A percentile compares a stretch with the other conserved stretches of the same genome.
Conservation (phyloP, 2,888 invertebrate genomes). For the Brachylomia viminalis region DNA sequence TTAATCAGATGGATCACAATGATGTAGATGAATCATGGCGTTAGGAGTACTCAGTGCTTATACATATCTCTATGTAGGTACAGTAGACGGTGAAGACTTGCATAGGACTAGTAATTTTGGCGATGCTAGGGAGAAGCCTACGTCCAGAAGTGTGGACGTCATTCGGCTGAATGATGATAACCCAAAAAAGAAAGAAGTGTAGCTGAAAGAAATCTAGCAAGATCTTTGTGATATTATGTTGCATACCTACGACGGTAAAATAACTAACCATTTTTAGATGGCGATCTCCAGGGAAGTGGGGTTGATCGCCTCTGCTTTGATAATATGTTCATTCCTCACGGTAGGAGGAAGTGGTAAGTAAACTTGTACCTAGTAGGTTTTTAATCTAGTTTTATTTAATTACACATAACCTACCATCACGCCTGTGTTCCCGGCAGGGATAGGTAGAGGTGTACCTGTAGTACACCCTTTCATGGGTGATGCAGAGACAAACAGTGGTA, state of each 20-base stretch:
- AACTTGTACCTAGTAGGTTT: neutral
- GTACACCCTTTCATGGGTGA: no score
- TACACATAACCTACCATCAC: neutral
- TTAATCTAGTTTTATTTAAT: neutral
- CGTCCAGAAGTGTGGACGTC: no score
- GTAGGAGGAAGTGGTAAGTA: slow-evolving; percentile 52
- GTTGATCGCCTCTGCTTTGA: slow-evolving; percentile 35
- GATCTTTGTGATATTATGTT: neutral
- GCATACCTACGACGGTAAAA: neutral
- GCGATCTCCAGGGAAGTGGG: slow-evolving; percentile 35
- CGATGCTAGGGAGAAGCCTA: neutral
- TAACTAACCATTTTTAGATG: slow-evolving; percentile 52
- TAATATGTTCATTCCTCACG: slow-evolving; percentile 46
- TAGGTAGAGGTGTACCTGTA: no score
- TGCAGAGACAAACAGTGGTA: no score
- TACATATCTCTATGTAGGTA: no score
- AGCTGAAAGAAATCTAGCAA: neutral
- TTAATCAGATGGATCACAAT: neutral
- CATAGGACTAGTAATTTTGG: neutral
- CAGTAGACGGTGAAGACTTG: neutral
- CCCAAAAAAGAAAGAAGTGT: neutral
- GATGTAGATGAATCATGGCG: slow-evolving; percentile 4
- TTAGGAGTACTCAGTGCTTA: neutral
- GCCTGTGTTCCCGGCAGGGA: no score
- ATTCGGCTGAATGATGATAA: neutral